Conservation (phyloP, 30 jellyfish, hydroid and myxozoan genomes). For the Hydra vulgaris region DNA sequence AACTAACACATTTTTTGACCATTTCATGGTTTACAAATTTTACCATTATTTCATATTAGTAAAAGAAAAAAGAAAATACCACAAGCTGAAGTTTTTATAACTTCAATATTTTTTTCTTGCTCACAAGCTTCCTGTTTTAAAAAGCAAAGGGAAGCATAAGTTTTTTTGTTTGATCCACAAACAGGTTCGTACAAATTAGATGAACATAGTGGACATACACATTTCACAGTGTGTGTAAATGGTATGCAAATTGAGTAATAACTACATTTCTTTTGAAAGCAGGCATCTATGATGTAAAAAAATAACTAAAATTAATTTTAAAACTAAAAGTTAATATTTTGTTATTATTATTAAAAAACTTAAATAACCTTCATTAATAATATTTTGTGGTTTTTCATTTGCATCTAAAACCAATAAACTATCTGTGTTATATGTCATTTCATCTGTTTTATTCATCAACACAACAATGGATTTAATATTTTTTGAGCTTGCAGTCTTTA, state of each 20-base stretch:
- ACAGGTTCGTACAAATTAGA: constrained; percentile 5
- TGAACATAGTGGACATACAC: constrained; percentile 15
- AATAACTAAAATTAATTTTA: too few species aligned
- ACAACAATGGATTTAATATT: constrained; percentile 9
- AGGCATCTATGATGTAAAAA: background rate
- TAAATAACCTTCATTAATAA: background rate
- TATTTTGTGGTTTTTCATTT: background rate
- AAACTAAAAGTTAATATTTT: too few species aligned
- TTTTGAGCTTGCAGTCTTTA: background rate
- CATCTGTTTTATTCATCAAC: background rate
- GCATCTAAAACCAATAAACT: background rate
- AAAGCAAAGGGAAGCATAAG: constrained; percentile 23
- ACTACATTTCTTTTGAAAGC: background rate
- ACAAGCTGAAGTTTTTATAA: constrained; percentile 8
- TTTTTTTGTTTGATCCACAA: constrained; percentile 27
- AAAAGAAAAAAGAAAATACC: too few species aligned
- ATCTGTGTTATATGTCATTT: background rate
- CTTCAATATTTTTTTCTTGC: background rate
- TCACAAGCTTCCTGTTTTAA: constrained; percentile 20
- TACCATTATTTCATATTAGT: too few species aligned
- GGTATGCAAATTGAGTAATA: background rate
- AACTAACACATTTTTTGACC: too few species aligned
- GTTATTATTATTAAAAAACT: too few species aligned
- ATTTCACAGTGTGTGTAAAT: background rate
- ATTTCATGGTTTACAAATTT: too few species aligned